Evolutionary conservation across 2,797 vertebrate genomes (phyloP).

Genomic region (Sparus aurata): DNA sequence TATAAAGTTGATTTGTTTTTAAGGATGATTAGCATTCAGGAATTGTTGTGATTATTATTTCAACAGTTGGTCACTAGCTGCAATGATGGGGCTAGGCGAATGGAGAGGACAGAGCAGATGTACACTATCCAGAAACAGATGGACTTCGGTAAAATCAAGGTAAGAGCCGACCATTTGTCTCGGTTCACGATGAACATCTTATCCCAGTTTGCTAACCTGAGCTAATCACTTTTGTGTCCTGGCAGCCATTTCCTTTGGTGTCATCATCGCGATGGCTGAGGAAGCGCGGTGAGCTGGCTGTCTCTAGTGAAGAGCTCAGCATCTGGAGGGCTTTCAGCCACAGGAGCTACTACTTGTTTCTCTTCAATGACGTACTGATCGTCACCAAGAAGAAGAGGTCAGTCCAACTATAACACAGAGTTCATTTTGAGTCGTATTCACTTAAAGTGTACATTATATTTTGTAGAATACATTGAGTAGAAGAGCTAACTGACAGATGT

Average conservation of each 20-base stretch:
- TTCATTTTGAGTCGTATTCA: neutral
- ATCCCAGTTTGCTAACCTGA: neutral
- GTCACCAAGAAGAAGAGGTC: slow-evolving; percentile 96
- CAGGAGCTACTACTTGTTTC: slow-evolving; percentile 90
- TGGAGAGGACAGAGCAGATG: slow-evolving; percentile 98
- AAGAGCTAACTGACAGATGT: neutral
- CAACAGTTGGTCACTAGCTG: slow-evolving; percentile 92
- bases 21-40: neutral
- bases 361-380: slow-evolving; percentile 95
- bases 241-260: slow-evolving; percentile 92
- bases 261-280: slow-evolving; percentile 94
- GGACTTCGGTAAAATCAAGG: slow-evolving; percentile 97
- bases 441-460: neutral
- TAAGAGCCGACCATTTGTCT: slow-evolving; percentile 50
- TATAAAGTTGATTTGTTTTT: neutral
- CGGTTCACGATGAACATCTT: neutral
- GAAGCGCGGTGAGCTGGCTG: slow-evolving; percentile 90
- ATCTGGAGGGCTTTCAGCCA: slow-evolving; percentile 90
- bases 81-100: slow-evolving; percentile 93
- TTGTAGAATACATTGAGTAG: neutral
- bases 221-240: slow-evolving; percentile 11
- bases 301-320: slow-evolving; percentile 88
- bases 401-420: slow-evolving; percentile 8
- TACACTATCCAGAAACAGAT: slow-evolving; percentile 96
- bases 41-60: neutral